Conservation (phyloP, 1,140 invertebrate genomes). For the Meloidogyne hapla region DNA sequence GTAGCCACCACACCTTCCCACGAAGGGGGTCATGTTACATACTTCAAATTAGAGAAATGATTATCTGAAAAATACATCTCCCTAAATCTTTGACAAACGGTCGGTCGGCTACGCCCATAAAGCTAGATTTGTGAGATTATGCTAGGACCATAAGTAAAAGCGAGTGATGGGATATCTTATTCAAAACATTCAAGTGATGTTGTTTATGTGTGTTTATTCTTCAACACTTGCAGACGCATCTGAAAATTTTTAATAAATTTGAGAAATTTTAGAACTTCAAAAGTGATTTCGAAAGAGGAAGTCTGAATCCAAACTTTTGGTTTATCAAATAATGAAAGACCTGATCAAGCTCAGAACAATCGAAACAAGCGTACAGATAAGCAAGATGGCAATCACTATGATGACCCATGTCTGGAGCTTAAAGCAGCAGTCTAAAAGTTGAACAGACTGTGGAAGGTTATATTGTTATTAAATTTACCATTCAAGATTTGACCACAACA, state of each 20-base stretch:
- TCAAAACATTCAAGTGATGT: not conserved
- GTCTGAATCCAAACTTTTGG: no score
- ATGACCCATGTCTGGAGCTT: slow-evolving; percentile 22
- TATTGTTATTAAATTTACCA: not conserved
- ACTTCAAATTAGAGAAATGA: no score
- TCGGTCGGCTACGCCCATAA: not conserved
- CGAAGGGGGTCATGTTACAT: no score
- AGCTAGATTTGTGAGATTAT: not conserved
- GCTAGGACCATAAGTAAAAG: not conserved
- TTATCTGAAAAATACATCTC: no score
- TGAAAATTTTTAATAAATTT: not conserved
- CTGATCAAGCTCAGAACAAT: not conserved
- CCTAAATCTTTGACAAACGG: no score
- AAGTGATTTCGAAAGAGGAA: no score
- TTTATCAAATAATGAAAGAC: not conserved
- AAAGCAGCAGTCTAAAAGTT: slow-evolving; percentile 21
- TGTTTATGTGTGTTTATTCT: no score
- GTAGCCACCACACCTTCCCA: no score
- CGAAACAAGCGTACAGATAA: not conserved
- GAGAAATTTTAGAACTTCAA: not conserved
- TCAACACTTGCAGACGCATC: not conserved
- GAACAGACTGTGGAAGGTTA: not conserved
- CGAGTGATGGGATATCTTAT: not conserved
- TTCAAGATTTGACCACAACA: slow-evolving; percentile 18
- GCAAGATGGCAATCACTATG: not conserved